Percentiles rank a stretch among this genome's conserved stretches.
Evolutionary conservation across 1,140 invertebrate genomes (phyloP).

Genomic region (Wiebesia pumilae): DNA sequence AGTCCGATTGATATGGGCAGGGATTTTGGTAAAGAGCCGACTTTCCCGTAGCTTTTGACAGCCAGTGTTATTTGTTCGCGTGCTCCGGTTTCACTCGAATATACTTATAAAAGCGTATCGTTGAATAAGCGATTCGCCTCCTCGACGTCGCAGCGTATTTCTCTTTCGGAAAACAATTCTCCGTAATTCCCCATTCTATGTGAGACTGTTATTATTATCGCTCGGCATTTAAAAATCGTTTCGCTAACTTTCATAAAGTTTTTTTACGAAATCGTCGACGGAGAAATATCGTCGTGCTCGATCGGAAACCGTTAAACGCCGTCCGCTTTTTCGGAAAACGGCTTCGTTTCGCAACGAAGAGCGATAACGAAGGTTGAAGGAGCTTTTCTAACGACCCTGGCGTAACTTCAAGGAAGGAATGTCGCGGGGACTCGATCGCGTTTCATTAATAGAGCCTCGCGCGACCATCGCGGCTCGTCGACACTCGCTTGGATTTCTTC

Average conservation of each 20-base stretch:
- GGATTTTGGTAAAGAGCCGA: neutral
- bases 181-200: neutral
- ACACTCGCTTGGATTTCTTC: slow-evolving; percentile 42
- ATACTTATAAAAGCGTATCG: too few species aligned
- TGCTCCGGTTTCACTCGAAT: neutral
- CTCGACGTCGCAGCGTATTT: too few species aligned
- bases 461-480: neutral
- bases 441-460: slow-evolving; percentile 33
- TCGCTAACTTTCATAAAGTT: neutral
- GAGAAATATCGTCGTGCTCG: too few species aligned
- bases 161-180: neutral
- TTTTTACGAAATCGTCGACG: neutral
- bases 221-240: too few species aligned
- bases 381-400: neutral
- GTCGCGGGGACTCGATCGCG: neutral
- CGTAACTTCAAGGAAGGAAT: too few species aligned
- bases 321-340: neutral
- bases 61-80: neutral
- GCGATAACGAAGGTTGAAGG: neutral
- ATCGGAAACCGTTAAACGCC: neutral
- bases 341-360: neutral
- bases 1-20: neutral
- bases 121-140: too few species aligned
- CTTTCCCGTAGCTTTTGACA: neutral
- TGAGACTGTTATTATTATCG: too few species aligned